These are phyloP conservation scores for Monopis laevigella DNA, from an alignment of 2,888 invertebrate genomes.

Conservation along the genomic window DNA sequence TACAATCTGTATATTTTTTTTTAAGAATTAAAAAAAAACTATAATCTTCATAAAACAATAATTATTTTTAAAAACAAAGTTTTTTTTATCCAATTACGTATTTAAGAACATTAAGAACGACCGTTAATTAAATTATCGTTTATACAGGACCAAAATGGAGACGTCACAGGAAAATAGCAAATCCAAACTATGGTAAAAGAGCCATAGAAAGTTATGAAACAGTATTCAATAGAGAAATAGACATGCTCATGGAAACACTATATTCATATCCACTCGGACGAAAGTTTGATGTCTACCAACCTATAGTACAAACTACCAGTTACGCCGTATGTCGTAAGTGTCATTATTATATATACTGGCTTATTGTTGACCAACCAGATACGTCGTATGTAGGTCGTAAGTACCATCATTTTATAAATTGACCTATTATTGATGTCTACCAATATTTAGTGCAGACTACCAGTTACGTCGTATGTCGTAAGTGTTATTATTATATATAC, in stretches of 20 bases:
- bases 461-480: constrained; percentile 42
- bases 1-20: background rate
- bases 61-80: too few species aligned
- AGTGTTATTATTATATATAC: constrained; percentile 28
- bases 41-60: too few species aligned
- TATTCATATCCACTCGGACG: constrained; percentile 19
- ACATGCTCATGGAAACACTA: constrained; percentile 27
- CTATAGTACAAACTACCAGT: constrained; percentile 37
- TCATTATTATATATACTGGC: too few species aligned
- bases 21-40: too few species aligned
- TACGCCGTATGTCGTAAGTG: constrained; percentile 45
- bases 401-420: too few species aligned
- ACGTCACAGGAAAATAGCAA: constrained; percentile 46
- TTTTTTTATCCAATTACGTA: too few species aligned
- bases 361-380: too few species aligned
- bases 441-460: constrained; percentile 33
- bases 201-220: constrained; percentile 34
- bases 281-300: constrained; percentile 30
- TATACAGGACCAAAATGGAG: constrained; percentile 38
- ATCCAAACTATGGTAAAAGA: constrained; percentile 40
- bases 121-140: background rate
- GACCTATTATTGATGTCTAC: constrained; percentile 38
- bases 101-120: too few species aligned
- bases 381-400: too few species aligned
- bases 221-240: constrained; percentile 36